Conservation (phyloP, 2,113 vertebrate genomes). For the Eleginops maclovinus region DNA sequence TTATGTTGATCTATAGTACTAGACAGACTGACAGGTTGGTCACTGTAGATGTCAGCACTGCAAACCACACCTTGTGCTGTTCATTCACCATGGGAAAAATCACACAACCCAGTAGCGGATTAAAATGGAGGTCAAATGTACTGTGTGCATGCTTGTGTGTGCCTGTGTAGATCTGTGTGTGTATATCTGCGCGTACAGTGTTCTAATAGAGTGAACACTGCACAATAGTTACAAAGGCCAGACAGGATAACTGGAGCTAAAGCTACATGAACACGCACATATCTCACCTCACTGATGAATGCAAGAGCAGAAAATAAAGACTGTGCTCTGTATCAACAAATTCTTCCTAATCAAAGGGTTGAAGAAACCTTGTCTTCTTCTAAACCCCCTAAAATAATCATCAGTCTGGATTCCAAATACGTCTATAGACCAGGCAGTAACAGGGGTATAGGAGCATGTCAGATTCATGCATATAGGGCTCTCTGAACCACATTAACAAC, state of each 20-base stretch:
- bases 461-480: too few relatives aligned
- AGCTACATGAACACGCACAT: background rate
- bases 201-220: background rate
- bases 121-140: constrained; percentile 12
- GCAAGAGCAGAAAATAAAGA: background rate
- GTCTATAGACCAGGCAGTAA: background rate
- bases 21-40: constrained; percentile 1
- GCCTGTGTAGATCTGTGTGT: background rate
- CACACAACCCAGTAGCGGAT: constrained; percentile 29
- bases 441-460: too few relatives aligned
- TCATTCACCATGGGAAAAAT: background rate
- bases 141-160: background rate
- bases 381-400: background rate
- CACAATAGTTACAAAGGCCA: background rate
- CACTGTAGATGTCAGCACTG: background rate
- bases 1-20: background rate
- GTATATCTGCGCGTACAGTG: background rate
- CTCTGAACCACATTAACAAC: too few relatives aligned
- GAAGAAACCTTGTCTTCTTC: background rate
- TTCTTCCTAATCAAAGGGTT: background rate
- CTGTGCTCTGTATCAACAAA: background rate
- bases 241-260: background rate
- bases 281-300: background rate
- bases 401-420: background rate
- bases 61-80: constrained; percentile 5